phyloP scores from a whole-genome alignment of 2,888 invertebrate species.

The Cataglyphis altisquamis region DNA sequence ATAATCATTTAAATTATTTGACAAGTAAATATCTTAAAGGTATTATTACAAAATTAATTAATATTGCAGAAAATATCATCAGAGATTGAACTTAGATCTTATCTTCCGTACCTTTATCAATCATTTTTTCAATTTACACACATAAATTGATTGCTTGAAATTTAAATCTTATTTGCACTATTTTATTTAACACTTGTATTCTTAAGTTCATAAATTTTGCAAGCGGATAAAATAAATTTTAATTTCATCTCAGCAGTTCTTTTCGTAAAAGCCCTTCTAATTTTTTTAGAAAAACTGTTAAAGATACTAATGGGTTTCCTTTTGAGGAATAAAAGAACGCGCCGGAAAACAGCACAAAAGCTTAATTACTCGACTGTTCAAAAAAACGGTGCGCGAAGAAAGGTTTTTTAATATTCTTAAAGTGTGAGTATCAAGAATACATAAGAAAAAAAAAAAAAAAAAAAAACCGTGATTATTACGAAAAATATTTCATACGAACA shows the following conservation, averaged over 20 bases:
- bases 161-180: background rate
- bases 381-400: slow-evolving; percentile 58
- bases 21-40: background rate
- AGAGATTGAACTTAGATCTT: background rate
- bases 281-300: slow-evolving; percentile 57
- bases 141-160: background rate
- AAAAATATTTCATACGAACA: background rate
- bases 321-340: slow-evolving; percentile 58
- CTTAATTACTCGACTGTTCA: slow-evolving; percentile 63
- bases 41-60: background rate
- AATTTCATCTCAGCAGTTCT: slow-evolving; percentile 58
- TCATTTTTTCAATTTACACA: background rate
- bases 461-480: background rate
- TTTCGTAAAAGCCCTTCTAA: slow-evolving; percentile 44
- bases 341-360: slow-evolving; percentile 58
- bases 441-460: background rate
- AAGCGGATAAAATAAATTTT: slow-evolving; percentile 54
- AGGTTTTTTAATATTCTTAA: slow-evolving; percentile 62
- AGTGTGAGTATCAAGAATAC: background rate
- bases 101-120: background rate
- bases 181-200: background rate
- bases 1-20: background rate
- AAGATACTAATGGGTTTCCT: slow-evolving; percentile 45
- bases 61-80: background rate
- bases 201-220: slow-evolving; percentile 6